Conservation (phyloP, 1,140 invertebrate species). For the Lineus longissimus region DNA sequence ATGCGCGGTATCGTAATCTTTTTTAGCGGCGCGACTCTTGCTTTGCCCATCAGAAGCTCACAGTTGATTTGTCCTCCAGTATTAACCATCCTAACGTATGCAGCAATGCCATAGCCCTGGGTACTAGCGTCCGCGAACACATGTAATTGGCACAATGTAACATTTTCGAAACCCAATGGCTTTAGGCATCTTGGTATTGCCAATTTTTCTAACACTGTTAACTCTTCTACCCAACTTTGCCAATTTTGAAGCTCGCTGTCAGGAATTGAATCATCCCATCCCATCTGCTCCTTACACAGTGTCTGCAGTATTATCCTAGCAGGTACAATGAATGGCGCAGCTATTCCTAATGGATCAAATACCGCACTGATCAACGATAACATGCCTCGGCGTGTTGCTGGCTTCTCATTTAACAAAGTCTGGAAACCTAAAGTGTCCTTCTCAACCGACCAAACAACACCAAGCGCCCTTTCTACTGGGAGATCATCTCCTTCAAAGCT, state of each 20-base stretch:
- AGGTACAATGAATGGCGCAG: constrained; percentile 9
- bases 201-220: constrained; percentile 4
- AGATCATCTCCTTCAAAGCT: neutral
- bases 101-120: too few species aligned
- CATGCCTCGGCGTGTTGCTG: constrained; percentile 8
- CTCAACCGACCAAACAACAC: constrained; percentile 6
- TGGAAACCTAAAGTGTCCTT: constrained; percentile 8
- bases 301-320: constrained; percentile 17
- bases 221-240: constrained; percentile 6
- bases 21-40: too few species aligned
- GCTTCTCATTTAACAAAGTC: neutral
- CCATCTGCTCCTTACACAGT: constrained; percentile 1
- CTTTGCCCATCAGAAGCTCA: too few species aligned
- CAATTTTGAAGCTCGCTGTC: neutral
- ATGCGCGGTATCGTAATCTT: too few species aligned
- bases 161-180: too few species aligned
- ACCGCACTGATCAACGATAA: constrained; percentile 13
- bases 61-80: too few species aligned
- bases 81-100: too few species aligned
- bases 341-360: constrained; percentile 19
- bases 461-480: constrained; percentile 5
- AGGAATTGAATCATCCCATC: constrained; percentile 20
- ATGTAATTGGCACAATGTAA: too few species aligned
- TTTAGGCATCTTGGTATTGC: constrained; percentile 3
- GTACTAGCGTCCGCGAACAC: too few species aligned